phyloP scores from a whole-genome alignment of 2,888 invertebrate species.

The Sinelater perroti region DNA sequence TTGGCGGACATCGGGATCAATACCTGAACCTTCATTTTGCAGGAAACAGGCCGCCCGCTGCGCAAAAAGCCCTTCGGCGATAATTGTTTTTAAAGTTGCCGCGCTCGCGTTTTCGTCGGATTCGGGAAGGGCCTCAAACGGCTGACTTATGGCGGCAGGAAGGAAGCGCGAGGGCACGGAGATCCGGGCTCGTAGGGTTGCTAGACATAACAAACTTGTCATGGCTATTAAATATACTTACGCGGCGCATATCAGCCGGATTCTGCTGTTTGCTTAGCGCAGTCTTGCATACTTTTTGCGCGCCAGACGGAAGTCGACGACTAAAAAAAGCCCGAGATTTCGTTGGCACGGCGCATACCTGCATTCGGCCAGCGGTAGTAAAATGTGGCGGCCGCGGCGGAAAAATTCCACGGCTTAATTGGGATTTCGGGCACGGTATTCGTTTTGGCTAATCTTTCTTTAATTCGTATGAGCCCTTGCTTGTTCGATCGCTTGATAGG shows the following conservation, averaged over 20 bases:
- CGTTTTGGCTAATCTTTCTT: conserved; percentile 17
- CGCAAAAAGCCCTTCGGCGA: conserved; percentile 26
- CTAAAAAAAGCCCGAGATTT: neutral
- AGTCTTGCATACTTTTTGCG: conserved; percentile 9
- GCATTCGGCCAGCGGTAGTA: neutral
- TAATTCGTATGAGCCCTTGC: conserved; percentile 11
- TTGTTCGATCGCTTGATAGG: conserved; percentile 17
- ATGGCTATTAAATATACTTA: conserved; percentile 11
- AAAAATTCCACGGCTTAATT: conserved; percentile 7
- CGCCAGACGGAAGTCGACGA: neutral
- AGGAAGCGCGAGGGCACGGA: conserved; percentile 9
- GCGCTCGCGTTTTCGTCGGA: neutral
- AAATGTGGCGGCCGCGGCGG: neutral
- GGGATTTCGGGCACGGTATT: conserved; percentile 10
- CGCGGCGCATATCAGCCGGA: conserved; percentile 3
- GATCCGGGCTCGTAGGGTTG: conserved; percentile 1
- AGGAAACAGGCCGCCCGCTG: conserved; percentile 29
- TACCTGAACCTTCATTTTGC: conserved; percentile 40
- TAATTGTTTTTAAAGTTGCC: conserved; percentile 16
- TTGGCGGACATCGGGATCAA: conserved; percentile 43
- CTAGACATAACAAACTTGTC: conserved; percentile 24
- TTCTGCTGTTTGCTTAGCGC: neutral
- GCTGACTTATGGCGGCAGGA: conserved; percentile 1
- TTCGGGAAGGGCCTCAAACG: neutral
- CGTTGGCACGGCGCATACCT: conserved; percentile 7